Evolutionary conservation across 2,888 invertebrate genomes (phyloP), one percentile per base, ranked within the genome.

Genomic region (Drepana falcataria): DNA sequence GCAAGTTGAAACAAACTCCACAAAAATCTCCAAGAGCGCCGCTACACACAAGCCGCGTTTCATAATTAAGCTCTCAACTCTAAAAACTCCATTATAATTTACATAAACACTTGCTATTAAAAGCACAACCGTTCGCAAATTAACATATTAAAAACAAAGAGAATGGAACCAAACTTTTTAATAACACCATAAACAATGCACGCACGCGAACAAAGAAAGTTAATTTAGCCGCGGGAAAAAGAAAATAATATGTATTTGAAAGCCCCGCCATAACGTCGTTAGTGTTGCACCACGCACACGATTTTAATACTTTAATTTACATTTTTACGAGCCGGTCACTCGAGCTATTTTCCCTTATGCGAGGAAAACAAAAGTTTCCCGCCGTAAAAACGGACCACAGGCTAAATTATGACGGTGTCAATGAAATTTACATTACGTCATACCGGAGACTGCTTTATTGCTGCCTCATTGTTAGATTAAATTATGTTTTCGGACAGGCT

Each of bases 291-390:
- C 71, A 80, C 79, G 81, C 79, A 79, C 73, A 75, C 75, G 66
- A 76, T 78, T 82, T 77, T 79, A 21, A 21, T 9, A 75, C 75
- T 75, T 75, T 75, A 76, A 83, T 85, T 84, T 83, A 78, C 83
- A 85, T 83, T 85, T 83, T 85, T 80, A 82, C 76, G 73, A 73
- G 68, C 59, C 60, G 68, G 63, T 57, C 68, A 65, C 60, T 59
- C 59, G 56, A 56, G 55, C 51, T 55, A 56, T 53, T 55, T 51
- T 52, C 48, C 49, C 35, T 55, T 51, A 51, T 51, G 52, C 59
- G 51, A 54, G 52, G 52, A 56, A 51, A 48, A 55, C 48, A 51
- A 52, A 41, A 48, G n/a, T 48, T 37, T 21, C 34, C 47, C 34
- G 35, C 33, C 48, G 37, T 48, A 47, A 53, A 40, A 40, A 48